Evolutionary conservation across 2,113 vertebrate genomes (phyloP).

Genomic region (Delphinapterus leucas): DNA sequence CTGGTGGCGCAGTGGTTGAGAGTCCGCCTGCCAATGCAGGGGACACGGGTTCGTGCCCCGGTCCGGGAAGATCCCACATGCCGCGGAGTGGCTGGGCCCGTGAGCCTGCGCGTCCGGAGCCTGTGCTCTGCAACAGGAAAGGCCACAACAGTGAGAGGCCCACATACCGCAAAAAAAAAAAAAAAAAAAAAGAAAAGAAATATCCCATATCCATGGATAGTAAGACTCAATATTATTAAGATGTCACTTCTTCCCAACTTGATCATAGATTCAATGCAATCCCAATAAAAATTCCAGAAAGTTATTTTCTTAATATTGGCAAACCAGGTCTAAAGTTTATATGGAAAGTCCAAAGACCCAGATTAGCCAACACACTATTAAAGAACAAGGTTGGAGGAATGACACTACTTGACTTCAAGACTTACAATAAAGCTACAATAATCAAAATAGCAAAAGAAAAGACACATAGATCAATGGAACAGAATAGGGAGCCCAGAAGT

Average conservation of each 20-base stretch:
- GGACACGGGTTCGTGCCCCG: too few species aligned
- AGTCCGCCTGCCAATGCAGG: too few species aligned
- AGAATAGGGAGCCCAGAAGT: background rate
- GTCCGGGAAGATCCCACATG: too few species aligned
- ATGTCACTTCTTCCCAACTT: background rate
- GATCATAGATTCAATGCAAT: background rate
- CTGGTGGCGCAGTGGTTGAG: too few species aligned
- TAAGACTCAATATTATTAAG: background rate
- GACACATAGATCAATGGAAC: too few species aligned
- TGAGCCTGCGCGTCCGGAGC: too few species aligned
- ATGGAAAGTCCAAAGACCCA: background rate
- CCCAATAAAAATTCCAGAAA: background rate
- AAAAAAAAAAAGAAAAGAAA: too few species aligned
- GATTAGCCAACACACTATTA: background rate
- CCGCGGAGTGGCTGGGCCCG: too few species aligned
- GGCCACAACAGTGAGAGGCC: too few species aligned
- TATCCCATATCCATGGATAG: background rate
- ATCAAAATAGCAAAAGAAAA: background rate
- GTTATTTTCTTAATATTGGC: background rate
- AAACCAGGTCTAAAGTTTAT: background rate
- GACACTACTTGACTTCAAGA: background rate
- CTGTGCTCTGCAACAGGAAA: too few species aligned
- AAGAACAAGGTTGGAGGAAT: background rate
- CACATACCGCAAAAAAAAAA: too few species aligned
- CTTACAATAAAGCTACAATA: background rate